These are phyloP conservation scores for Siniperca knerii DNA, from an alignment of 2,113 vertebrate genomes.

Conservation along the genomic window DNA sequence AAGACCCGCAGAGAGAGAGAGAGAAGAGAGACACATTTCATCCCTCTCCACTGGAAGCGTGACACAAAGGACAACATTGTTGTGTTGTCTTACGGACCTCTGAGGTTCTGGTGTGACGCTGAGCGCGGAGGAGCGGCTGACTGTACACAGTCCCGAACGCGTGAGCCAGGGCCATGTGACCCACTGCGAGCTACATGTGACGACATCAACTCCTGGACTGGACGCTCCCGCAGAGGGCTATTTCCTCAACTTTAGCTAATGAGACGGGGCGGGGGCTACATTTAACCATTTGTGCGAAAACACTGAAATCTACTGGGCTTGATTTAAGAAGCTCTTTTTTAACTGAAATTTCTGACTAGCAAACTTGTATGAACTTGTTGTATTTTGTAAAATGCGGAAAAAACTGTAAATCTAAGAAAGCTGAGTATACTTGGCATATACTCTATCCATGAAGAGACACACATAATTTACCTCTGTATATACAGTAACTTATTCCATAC, in stretches of 20 bases:
- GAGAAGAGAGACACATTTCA: constrained; percentile 24
- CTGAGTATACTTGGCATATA: not conserved
- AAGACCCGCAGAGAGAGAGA: not conserved
- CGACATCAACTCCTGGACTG: constrained; percentile 26
- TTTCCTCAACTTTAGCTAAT: not conserved
- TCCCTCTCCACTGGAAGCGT: not conserved
- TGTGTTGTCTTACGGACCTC: constrained; percentile 32
- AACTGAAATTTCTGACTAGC: not conserved
- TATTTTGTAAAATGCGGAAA: too few relatives aligned
- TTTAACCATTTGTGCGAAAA: constrained; percentile 1
- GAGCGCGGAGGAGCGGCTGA: constrained; percentile 24
- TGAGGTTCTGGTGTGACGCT: constrained; percentile 29
- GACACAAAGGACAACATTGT: constrained; percentile 58
- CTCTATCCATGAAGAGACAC: too few relatives aligned
- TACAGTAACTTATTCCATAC: not conserved
- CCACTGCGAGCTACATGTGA: constrained; percentile 11
- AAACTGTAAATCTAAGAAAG: not conserved
- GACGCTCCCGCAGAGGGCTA: not conserved
- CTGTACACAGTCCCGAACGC: constrained; percentile 3
- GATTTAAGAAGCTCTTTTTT: not conserved
- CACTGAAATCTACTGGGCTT: not conserved
- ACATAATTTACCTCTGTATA: not conserved
- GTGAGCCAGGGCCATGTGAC: constrained; percentile 25
- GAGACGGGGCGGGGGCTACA: not conserved
- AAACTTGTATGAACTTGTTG: not conserved